phyloP scores from a whole-genome alignment of 2,888 invertebrate genomes.

The Drosophila infuscata region DNA sequence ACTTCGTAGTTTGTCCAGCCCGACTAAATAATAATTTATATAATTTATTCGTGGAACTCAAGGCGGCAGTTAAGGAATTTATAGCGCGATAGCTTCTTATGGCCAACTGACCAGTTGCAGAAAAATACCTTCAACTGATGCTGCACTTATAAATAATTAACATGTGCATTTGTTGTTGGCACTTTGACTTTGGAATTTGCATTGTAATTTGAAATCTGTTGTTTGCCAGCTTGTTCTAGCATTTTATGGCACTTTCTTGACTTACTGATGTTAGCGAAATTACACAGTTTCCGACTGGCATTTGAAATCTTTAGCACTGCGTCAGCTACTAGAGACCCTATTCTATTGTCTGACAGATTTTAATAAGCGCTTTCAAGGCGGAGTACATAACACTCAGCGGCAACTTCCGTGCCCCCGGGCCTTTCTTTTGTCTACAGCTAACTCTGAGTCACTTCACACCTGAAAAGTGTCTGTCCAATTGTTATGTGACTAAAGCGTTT shows the following conservation, averaged over 20 bases:
- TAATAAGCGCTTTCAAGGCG: conserved; percentile 32
- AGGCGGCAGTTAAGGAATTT: conserved; percentile 48
- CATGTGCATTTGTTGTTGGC: conserved; percentile 58
- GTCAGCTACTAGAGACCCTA: background rate
- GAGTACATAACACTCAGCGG: conserved; percentile 19
- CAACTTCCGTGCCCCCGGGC: conserved; percentile 35
- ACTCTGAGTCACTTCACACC: conserved; percentile 26
- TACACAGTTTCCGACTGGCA: conserved; percentile 14
- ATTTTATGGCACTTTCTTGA: conserved; percentile 51
- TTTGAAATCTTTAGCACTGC: conserved; percentile 26
- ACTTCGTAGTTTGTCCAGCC: conserved; percentile 16
- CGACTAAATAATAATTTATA: conserved; percentile 75
- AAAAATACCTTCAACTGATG: conserved; percentile 23
- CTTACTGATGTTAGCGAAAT: conserved; percentile 45
- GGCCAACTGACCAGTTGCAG: conserved; percentile 32
- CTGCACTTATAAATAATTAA: conserved; percentile 69
- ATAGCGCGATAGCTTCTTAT: conserved; percentile 53
- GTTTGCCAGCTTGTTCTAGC: conserved; percentile 1
- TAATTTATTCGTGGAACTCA: conserved; percentile 68
- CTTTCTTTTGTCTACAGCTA: conserved; percentile 26
- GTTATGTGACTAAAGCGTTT: conserved; percentile 23
- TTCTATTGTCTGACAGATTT: conserved; percentile 34
- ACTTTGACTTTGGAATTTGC: conserved; percentile 20
- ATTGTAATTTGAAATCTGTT: conserved; percentile 45
- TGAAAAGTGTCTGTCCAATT: conserved; percentile 41